Percentiles rank a stretch among this genome's conserved stretches.
Conservation (phyloP, 2,888 invertebrate species). For the Dolomedes plantarius region DNA sequence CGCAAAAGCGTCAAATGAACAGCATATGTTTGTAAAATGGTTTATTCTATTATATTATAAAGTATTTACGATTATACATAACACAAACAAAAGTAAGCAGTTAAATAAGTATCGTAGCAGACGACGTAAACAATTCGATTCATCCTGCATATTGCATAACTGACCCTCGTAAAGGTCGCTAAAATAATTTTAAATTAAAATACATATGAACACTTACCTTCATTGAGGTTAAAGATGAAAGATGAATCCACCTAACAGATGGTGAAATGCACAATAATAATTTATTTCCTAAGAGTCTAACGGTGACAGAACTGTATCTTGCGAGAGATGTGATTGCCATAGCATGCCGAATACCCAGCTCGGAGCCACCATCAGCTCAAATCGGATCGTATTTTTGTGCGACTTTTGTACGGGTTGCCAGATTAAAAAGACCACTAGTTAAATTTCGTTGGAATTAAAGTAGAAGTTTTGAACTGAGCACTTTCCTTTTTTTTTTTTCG, state of each 20-base stretch:
- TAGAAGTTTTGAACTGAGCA: too few species aligned
- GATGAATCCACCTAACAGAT: constrained; percentile 34
- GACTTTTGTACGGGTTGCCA: constrained; percentile 23
- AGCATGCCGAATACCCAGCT: constrained; percentile 23
- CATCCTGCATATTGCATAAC: constrained; percentile 50
- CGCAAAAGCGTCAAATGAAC: too few species aligned
- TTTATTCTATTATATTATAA: too few species aligned
- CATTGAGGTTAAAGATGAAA: constrained; percentile 21
- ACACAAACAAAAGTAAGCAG: background rate
- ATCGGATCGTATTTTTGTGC: constrained; percentile 3
- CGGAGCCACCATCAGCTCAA: constrained; percentile 2
- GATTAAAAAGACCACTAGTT: background rate
- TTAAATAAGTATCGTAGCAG: constrained; percentile 8
- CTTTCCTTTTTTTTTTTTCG: too few species aligned
- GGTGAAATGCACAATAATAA: constrained; percentile 30
- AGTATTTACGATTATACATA: too few species aligned
- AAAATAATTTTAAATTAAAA: background rate
- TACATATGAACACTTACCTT: constrained; percentile 40
- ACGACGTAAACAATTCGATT: constrained; percentile 53
- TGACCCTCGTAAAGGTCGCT: constrained; percentile 65
- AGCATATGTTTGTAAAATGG: too few species aligned
- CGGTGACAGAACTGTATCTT: constrained; percentile 23
- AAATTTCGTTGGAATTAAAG: background rate
- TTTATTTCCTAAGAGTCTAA: constrained; percentile 31
- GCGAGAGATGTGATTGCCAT: constrained; percentile 39